These are phyloP conservation scores for Presbytis comata DNA, from an alignment of 2,797 vertebrate genomes.

Conservation along the genomic window DNA sequence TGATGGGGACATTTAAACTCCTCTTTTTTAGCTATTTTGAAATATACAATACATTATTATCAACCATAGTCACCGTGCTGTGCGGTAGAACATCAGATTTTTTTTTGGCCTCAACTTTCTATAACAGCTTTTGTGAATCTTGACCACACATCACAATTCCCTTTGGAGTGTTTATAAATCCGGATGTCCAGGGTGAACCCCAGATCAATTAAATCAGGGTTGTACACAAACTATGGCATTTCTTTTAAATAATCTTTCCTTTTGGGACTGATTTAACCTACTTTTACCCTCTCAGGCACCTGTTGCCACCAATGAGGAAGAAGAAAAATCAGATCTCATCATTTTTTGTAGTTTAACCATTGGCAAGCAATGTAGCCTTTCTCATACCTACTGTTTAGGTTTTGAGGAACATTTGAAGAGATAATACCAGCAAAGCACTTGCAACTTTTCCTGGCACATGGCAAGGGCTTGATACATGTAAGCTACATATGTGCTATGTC, in stretches of 20 bases:
- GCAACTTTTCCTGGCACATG: background rate
- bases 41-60: background rate
- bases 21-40: background rate
- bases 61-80: background rate
- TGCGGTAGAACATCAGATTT: background rate
- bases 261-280: background rate
- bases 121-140: background rate
- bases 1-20: background rate
- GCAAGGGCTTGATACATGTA: background rate
- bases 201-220: background rate
- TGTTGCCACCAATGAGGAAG: background rate
- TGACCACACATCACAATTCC: background rate
- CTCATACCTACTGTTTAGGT: background rate
- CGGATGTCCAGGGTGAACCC: background rate
- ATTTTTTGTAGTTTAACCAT: background rate
- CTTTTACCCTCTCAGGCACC: background rate
- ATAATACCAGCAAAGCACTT: background rate
- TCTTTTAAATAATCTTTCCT: background rate
- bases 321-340: background rate
- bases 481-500: background rate
- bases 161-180: background rate
- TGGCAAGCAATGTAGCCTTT: background rate
- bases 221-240: background rate
- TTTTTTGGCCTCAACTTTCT: background rate
- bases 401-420: background rate